These are phyloP conservation scores for Acromyrmex heyeri DNA, from an alignment of 1,140 invertebrate species.

Conservation along the genomic window DNA sequence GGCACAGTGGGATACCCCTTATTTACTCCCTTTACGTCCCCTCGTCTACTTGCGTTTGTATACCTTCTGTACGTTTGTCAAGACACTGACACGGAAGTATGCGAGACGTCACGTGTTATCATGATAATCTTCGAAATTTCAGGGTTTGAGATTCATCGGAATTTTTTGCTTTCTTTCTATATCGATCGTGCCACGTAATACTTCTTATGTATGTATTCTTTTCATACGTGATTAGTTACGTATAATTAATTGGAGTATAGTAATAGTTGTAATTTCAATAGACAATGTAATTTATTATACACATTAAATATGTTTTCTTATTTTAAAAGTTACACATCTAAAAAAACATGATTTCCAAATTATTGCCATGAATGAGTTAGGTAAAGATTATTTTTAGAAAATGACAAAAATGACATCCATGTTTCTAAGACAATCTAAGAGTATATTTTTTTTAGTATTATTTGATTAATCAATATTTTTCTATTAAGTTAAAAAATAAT, in stretches of 20 bases:
- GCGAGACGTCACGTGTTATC: conserved; percentile 48
- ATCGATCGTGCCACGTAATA: background rate
- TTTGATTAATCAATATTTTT: no score
- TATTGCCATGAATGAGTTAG: no score
- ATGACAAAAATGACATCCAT: no score
- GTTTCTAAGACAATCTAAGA: no score
- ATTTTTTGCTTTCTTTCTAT: background rate
- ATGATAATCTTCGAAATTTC: conserved; percentile 27
- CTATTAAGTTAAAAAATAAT: no score
- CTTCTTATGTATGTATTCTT: no score
- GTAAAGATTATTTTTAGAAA: no score
- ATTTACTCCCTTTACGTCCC: conserved; percentile 71
- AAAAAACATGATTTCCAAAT: no score
- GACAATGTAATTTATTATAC: background rate
- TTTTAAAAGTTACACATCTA: no score
- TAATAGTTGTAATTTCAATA: background rate
- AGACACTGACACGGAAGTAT: conserved; percentile 13
- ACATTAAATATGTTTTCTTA: no score
- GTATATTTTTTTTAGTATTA: no score
- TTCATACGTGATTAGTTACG: background rate
- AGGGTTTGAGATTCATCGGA: background rate
- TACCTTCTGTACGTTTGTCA: conserved; percentile 42
- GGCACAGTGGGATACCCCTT: conserved; percentile 76
- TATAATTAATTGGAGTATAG: background rate
- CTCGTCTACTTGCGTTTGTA: background rate